Percentiles rank a stretch among this genome's conserved stretches.
Conservation (phyloP, 2,888 invertebrate species). For the Dynastes hyllus region DNA sequence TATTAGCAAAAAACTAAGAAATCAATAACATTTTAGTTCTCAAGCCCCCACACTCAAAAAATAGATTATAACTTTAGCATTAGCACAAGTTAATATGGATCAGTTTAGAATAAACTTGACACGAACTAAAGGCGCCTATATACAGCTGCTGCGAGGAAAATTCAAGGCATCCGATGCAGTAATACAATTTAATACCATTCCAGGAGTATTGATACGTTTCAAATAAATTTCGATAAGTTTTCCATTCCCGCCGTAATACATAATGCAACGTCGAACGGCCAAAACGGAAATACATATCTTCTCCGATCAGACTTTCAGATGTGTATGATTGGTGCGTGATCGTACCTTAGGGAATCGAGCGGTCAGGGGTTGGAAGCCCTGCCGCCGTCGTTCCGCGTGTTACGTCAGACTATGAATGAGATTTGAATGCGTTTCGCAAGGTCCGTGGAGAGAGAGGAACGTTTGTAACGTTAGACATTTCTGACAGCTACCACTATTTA, state of each 20-base stretch:
- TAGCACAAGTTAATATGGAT: no score
- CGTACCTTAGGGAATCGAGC: constrained; percentile 66
- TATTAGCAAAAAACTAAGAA: no score
- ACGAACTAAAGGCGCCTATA: no score
- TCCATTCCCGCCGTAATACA: constrained; percentile 14
- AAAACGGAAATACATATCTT: constrained; percentile 51
- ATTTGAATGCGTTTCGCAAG: constrained; percentile 58
- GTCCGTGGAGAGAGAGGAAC: constrained; percentile 49
- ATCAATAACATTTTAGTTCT: no score
- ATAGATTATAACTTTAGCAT: no score
- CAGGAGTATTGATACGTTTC: constrained; percentile 1
- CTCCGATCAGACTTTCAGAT: constrained; percentile 54
- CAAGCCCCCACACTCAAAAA: no score
- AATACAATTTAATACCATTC: background rate
- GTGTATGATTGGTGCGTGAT: constrained; percentile 66
- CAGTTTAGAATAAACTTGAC: no score
- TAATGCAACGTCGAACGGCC: constrained; percentile 23
- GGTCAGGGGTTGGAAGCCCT: constrained; percentile 56
- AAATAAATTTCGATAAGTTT: constrained; percentile 20
- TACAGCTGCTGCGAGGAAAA: no score
- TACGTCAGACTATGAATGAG: constrained; percentile 55
- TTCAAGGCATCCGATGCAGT: background rate
- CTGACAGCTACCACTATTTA: constrained; percentile 53
- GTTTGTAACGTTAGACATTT: constrained; percentile 57
- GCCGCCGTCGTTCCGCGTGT: constrained; percentile 56